Evolutionary conservation across 2,797 vertebrate genomes (phyloP).

Genomic region (Dermochelys coriacea): DNA sequence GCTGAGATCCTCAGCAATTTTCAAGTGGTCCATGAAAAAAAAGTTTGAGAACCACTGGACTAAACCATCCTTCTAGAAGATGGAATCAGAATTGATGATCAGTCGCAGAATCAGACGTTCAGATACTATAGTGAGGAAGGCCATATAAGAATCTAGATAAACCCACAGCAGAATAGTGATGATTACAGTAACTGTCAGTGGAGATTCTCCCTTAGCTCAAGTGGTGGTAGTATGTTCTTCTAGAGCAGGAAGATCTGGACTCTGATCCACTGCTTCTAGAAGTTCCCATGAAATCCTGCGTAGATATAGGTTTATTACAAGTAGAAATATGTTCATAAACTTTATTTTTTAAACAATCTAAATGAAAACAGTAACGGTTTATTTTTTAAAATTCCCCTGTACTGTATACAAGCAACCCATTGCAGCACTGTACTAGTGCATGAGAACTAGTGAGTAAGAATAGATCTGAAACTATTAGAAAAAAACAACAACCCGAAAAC

Average conservation of each 20-base stretch:
- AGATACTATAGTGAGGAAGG: neutral
- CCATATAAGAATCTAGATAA: fast-evolving
- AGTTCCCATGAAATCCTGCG: neutral
- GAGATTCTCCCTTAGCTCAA: neutral
- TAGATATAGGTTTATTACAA: neutral
- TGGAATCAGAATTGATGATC: neutral
- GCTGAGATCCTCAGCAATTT: no score
- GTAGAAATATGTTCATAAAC: neutral
- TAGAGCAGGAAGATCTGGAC: neutral
- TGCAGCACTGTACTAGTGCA: neutral
- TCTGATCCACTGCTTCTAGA: neutral
- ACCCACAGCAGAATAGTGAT: neutral
- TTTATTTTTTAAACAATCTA: neutral
- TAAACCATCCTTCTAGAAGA: neutral
- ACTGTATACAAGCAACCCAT: neutral
- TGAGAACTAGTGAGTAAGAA: slow-evolving; percentile 56
- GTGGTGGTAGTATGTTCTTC: fast-evolving
- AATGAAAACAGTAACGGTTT: neutral
- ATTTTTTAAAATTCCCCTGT: neutral
- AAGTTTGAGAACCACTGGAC: neutral
- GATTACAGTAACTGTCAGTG: neutral
- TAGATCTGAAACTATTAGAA: slow-evolving; percentile 36
- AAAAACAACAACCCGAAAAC: neutral
- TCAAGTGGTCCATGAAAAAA: no score
- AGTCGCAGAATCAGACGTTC: neutral